These are phyloP conservation scores for Lacerta bilineata DNA, from an alignment of 2,797 vertebrate genomes.

Conservation along the genomic window DNA sequence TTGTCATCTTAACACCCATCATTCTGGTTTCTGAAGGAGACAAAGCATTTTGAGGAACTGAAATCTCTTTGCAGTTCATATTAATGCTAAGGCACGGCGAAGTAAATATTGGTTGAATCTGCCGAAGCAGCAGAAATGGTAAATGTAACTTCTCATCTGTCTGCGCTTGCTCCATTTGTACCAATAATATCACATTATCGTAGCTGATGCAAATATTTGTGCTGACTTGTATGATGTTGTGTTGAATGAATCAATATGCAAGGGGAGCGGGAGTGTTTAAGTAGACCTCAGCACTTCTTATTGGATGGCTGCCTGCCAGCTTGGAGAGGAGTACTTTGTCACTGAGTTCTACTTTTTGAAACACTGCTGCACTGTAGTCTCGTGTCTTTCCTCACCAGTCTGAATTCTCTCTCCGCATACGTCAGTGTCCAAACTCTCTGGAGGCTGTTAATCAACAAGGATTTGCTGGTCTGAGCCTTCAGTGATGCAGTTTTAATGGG, in stretches of 20 bases:
- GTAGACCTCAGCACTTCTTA: slow-evolving; percentile 16
- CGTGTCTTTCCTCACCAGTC: background rate
- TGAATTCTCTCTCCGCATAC: background rate
- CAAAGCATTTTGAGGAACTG: background rate
- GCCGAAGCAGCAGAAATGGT: slow-evolving; percentile 31
- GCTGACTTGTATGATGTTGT: slow-evolving; percentile 31
- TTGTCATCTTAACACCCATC: background rate
- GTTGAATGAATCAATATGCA: slow-evolving; percentile 26
- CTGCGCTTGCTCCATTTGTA: background rate
- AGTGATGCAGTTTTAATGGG: background rate
- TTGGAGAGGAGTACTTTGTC: background rate
- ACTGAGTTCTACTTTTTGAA: background rate
- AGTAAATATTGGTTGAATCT: slow-evolving; percentile 17
- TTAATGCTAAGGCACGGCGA: background rate
- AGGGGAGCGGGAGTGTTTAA: background rate
- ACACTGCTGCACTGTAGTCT: background rate
- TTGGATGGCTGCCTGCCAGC: background rate
- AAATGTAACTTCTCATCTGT: slow-evolving; percentile 15
- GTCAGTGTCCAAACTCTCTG: background rate
- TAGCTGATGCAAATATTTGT: slow-evolving; percentile 39
- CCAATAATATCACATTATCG: slow-evolving; percentile 21
- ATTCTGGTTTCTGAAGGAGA: background rate
- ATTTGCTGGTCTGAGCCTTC: background rate
- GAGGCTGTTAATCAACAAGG: background rate
- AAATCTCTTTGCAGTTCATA: background rate